Percentiles rank a stretch among this genome's conserved stretches.
phyloP scores from a whole-genome alignment of 2,888 invertebrate genomes.

The Pedicia rivosa region DNA sequence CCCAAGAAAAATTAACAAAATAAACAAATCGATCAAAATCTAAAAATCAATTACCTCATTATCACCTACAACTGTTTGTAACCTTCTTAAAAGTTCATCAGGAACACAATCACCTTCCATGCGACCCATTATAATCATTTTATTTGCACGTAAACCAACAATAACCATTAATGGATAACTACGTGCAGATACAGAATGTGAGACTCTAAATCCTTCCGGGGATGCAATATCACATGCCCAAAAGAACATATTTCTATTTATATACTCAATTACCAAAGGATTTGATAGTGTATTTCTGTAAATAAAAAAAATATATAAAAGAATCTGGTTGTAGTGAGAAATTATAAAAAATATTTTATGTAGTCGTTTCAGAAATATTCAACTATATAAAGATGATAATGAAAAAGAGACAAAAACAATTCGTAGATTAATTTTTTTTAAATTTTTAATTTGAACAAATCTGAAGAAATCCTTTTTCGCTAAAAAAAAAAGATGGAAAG shows the following conservation, averaged over 20 bases:
- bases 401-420: too few relatives aligned
- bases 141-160: conserved; percentile 74
- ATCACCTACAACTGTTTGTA: conserved; percentile 61
- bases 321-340: too few relatives aligned
- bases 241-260: conserved; percentile 72
- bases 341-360: too few relatives aligned
- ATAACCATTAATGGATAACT: conserved; percentile 78
- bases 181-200: conserved; percentile 70
- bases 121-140: conserved; percentile 85
- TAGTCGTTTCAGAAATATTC: too few relatives aligned
- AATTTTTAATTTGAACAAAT: too few relatives aligned
- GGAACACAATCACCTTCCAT: conserved; percentile 74
- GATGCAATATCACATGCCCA: conserved; percentile 87
- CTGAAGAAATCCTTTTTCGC: too few relatives aligned
- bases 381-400: too few relatives aligned
- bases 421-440: too few relatives aligned
- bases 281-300: conserved; percentile 55
- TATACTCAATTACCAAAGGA: conserved; percentile 56
- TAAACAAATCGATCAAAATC: too few relatives aligned
- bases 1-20: too few relatives aligned
- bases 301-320: conserved; percentile 57
- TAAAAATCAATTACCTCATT: too few relatives aligned
- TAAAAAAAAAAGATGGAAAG: too few relatives aligned
- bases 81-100: conserved; percentile 49
- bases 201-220: conserved; percentile 84